Base-by-base conservation (phyloP, 2,113 vertebrate species). In the Larimichthys polyactis region DNA sequence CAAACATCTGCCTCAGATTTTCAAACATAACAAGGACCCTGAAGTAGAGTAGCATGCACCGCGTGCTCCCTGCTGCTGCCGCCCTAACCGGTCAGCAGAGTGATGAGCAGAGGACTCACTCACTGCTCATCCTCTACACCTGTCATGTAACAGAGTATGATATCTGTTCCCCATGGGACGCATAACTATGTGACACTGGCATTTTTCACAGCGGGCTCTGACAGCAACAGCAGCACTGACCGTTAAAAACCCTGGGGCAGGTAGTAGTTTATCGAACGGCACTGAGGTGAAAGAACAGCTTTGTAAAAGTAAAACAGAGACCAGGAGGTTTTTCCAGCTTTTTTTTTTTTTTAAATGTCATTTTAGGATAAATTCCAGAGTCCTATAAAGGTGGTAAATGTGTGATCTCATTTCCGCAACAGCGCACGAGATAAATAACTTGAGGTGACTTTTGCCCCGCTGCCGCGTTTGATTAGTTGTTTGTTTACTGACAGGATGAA, bases 111-210 rank as follows among this genome's bases (percentile, higher is more conserved):
- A 65, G 83, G 79, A 90, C 79, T 88, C 57, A 16, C 75, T 83
- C 73, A 67, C 83, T 27, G 73, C 89, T 90, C 81, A 67, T 87
- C 82, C 57, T 32, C 88, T 82, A 81, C 85, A 81, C 74, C 89
- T 89, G 91, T 90, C 91, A 90, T 88, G 89, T 91, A 78, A 81
- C 70, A 15, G 12, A 71, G 67, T 66, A 69, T 85, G 86, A 90
- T 90, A 80, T 81, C 72, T 80, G 76, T 75, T 86, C 87, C 90
- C 79, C 40, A 16, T 63, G 82, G 82, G 90, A 90, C 59, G 2
- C 36, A 83, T 83, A 75, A 85, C 83, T 83, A 83, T 29, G 71
- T 55, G 85, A 83, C 87, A 69, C 75, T 12, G 63, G 83, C 65
- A 78, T 89, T 84, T 89, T 84, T 91, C 83, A 82, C 72, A 10